A percentile compares a stretch with the other conserved stretches of the same genome.
phyloP scores from a whole-genome alignment of 1,140 invertebrate genomes.

The Zaprionus ornatus region DNA sequence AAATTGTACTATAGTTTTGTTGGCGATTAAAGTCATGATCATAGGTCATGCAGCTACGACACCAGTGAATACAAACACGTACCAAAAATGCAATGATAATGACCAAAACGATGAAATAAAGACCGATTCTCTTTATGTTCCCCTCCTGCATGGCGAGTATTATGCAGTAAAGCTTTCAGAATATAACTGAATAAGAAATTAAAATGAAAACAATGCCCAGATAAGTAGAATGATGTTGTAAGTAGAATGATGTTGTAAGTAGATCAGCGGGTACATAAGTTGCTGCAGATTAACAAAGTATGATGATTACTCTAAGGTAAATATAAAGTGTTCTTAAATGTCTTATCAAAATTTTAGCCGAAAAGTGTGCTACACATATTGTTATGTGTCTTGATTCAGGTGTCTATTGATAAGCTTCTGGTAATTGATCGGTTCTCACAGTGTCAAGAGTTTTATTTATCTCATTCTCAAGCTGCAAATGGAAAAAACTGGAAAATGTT shows the following conservation, averaged over 20 bases:
- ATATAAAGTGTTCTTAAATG: not conserved
- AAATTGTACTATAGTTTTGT: not conserved
- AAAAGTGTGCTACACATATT: not conserved
- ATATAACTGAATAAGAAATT: not conserved
- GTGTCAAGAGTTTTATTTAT: not conserved
- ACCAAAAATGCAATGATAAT: not conserved
- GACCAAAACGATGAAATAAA: not conserved
- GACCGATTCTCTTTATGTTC: not conserved
- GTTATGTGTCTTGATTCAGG: not conserved
- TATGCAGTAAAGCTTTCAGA: not conserved
- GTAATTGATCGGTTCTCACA: not conserved
- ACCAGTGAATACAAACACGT: not conserved
- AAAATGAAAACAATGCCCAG: not conserved
- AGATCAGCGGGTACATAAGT: not conserved
- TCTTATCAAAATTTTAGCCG: not conserved
- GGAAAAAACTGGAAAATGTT: not conserved
- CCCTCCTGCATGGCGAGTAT: not conserved
- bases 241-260: not conserved
- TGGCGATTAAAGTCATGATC: not conserved
- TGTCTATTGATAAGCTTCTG: not conserved
- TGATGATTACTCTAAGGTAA: not conserved
- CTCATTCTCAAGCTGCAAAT: not conserved
- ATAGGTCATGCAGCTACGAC: not conserved
- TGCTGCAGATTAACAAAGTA: not conserved
- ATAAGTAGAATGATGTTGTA: not conserved